Conservation (phyloP, 2,113 vertebrate species). For the Thamnophis sirtalis region DNA sequence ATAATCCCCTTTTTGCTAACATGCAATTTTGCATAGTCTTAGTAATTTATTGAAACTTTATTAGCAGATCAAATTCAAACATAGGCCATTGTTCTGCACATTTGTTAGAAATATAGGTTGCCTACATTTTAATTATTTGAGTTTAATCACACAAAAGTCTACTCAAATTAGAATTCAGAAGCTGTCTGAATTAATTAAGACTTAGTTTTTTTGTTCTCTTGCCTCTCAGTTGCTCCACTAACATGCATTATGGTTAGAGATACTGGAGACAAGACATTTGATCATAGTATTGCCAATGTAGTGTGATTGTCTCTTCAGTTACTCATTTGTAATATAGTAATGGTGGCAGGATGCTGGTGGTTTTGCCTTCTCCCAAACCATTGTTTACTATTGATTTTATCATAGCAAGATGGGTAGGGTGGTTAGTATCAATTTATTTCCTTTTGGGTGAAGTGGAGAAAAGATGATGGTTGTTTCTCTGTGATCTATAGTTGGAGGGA, state of each 20-base stretch:
- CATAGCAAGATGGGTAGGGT: neutral
- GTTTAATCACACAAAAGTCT: neutral
- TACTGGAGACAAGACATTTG: neutral
- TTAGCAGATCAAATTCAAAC: neutral
- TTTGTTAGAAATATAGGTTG: neutral
- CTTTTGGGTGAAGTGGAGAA: neutral
- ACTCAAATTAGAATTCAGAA: neutral
- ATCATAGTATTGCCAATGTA: neutral
- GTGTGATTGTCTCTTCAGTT: neutral
- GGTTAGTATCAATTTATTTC: neutral
- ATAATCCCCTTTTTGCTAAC: constrained; percentile 2
- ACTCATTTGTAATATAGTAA: neutral
- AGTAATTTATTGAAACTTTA: constrained; percentile 10
- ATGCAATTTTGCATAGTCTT: neutral
- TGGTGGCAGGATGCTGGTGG: neutral
- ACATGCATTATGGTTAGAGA: neutral
- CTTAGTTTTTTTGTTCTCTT: neutral
- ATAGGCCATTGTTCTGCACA: neutral
- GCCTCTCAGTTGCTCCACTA: neutral
- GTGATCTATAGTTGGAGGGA: neutral
- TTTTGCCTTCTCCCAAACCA: neutral
- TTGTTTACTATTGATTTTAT: neutral
- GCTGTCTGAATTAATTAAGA: neutral
- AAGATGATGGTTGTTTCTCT: neutral
- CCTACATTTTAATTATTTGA: neutral